Evolutionary conservation across 1,140 invertebrate species (phyloP), one percentile per base, ranked within the genome.

Genomic region (Drosophila kikkawai): DNA sequence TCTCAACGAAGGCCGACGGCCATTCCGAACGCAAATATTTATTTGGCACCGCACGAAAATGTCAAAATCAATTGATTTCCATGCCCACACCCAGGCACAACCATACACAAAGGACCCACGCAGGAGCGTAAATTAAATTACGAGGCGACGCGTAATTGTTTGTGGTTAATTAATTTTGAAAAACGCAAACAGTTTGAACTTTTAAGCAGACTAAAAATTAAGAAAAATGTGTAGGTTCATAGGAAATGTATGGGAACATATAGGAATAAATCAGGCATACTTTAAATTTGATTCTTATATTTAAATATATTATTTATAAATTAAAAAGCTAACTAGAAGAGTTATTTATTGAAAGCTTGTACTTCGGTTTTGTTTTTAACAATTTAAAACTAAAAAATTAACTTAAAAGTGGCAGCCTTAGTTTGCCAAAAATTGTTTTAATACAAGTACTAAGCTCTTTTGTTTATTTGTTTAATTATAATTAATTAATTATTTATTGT

Each of bases 21-120:
- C 51, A 55, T 55, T 55, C 34, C 48, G 47, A 81, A 79, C 26
- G 61, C 59, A 86, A 86, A 86, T 82, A 86, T 86, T 87, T 87
- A 77, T 82, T 22, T 70, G 45, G 17, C 67, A 15, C 34, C 37
- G 67, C 19, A 55, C 65, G 36, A 69, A 79, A 76, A 58, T 78
- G 53, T 65, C 76, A 79, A 79, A 55, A 64, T 45, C 75, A 71
- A 79, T 79, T 59, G 68, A 32, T 69, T 71, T 7, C 17, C 17
- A 9, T 0, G 36, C 8, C 9, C 8, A 15, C 13, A 22, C 15
- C 26, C 47, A 50, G 29, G 32, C 15, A 29, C 47, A 48, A n/a
- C 4, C 12, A 37, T 19, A 44, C 15, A 26, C 32, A 56, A 60
- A 42, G 39, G 19, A 7, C 8, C 32, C 36, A 37, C 47, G 44